A percentile compares a stretch with the other conserved stretches of the same genome.
Conservation (phyloP, 2,113 vertebrate species). For the Sinocyclocheilus anophthalmus region DNA sequence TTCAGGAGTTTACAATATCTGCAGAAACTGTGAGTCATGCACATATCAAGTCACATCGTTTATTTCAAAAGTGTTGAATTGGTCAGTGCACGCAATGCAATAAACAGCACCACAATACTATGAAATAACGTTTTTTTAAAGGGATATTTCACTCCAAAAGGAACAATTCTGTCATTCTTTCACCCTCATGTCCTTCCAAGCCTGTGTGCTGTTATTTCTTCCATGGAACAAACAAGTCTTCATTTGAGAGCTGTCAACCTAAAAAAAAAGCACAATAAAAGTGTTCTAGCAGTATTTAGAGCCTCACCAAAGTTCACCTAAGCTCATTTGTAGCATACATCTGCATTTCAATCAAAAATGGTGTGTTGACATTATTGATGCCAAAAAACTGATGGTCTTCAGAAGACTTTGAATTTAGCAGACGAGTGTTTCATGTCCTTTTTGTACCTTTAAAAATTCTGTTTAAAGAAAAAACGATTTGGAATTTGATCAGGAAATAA, state of each 20-base stretch:
- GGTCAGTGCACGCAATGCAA: neutral
- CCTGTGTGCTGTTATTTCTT: neutral
- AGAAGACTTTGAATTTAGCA: neutral
- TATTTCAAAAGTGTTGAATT: neutral
- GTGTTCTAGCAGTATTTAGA: neutral
- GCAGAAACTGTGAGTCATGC: constrained; percentile 78
- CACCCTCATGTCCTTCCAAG: neutral
- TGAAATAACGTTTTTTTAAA: neutral
- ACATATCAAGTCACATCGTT: neutral
- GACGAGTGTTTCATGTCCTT: neutral
- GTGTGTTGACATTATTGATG: neutral
- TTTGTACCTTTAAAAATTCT: neutral
- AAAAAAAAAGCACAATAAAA: neutral
- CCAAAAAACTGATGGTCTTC: neutral
- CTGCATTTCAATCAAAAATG: neutral
- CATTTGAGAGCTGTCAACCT: neutral
- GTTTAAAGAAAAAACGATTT: neutral
- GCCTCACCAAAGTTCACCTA: neutral
- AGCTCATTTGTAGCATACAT: neutral
- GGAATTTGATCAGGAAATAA: neutral
- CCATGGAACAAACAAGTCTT: neutral
- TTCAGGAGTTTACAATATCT: constrained; percentile 77
- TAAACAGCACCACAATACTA: neutral
- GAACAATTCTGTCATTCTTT: neutral
- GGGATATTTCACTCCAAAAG: neutral